These are phyloP conservation scores for Pomatostomus ruficeps DNA, from an alignment of 2,113 vertebrate species.

Conservation along the genomic window DNA sequence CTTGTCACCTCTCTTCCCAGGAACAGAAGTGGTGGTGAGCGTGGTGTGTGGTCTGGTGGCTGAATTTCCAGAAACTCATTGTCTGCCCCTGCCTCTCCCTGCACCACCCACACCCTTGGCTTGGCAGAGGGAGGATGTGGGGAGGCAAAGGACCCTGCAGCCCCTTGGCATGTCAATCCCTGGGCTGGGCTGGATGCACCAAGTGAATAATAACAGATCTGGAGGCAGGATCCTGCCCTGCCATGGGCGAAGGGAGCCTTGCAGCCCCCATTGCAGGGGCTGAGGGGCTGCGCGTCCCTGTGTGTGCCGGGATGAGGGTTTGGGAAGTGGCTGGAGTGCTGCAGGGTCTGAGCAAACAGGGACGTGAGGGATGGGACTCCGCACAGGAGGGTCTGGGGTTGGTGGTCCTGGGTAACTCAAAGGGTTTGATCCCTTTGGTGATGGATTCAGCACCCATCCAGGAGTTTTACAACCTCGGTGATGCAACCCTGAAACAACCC, in stretches of 20 bases:
- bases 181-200: background rate
- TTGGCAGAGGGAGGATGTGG: background rate
- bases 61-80: background rate
- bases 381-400: background rate
- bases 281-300: background rate
- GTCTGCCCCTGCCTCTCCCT: background rate
- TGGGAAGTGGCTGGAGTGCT: background rate
- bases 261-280: accelerated
- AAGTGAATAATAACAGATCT: background rate
- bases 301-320: background rate
- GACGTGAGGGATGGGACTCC: background rate
- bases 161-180: background rate
- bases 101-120: accelerated
- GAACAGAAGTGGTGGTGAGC: background rate
- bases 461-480: background rate
- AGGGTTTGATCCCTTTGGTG: background rate
- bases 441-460: background rate
- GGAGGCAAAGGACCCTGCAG: background rate
- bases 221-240: background rate
- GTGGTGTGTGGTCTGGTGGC: accelerated
- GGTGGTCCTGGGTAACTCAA: background rate
- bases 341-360: background rate
- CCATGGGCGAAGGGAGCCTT: background rate
- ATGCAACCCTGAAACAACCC: accelerated
- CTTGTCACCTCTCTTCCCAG: background rate